A percentile compares a stretch with the other conserved stretches of the same genome.
Evolutionary conservation across 2,113 vertebrate species (phyloP).

Genomic region (Xenus cinereus): DNA sequence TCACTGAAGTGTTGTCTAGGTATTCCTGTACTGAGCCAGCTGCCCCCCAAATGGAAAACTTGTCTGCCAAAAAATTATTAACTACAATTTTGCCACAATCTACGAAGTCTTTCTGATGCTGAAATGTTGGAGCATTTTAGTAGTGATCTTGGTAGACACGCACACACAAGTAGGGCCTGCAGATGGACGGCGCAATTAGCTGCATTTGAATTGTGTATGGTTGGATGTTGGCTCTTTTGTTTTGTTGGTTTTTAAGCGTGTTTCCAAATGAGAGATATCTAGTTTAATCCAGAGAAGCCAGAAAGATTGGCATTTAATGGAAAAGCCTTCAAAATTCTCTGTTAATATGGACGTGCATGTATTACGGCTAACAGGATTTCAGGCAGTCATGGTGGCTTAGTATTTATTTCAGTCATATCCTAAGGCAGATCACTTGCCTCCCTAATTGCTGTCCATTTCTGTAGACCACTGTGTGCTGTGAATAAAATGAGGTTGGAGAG

Average conservation of each 20-base stretch:
- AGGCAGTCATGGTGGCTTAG: background rate
- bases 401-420: background rate
- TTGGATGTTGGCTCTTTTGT: background rate
- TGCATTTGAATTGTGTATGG: background rate
- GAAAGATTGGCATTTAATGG: background rate
- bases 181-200: background rate
- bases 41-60: background rate
- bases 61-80: background rate
- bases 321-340: background rate
- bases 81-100: background rate
- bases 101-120: background rate
- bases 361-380: background rate
- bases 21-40: background rate
- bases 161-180: background rate
- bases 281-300: background rate
- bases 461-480: background rate
- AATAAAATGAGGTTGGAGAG: background rate
- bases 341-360: background rate
- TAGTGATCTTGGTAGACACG: background rate
- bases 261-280: background rate
- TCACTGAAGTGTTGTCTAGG: background rate
- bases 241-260: background rate
- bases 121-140: background rate
- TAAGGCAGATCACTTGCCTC: background rate
- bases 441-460: background rate